These are phyloP conservation scores for Centrocercus urophasianus DNA, from an alignment of 2,113 vertebrate species.

Conservation along the genomic window DNA sequence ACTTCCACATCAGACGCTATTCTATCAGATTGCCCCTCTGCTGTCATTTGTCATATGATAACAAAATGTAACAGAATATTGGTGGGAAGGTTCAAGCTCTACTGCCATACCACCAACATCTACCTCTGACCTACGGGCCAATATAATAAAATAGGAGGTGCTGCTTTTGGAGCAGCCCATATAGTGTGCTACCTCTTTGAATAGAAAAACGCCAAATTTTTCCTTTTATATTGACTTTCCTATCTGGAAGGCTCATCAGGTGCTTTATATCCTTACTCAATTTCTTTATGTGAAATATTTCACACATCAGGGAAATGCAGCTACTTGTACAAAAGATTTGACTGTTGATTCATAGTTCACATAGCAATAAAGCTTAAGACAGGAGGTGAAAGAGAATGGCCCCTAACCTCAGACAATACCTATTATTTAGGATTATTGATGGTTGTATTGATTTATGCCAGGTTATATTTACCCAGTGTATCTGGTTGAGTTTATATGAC, in stretches of 20 bases:
- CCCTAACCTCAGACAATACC: background rate
- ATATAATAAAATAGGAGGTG: too few relatives aligned
- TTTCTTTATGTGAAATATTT: background rate
- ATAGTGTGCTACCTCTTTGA: background rate
- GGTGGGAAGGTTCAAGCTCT: too few relatives aligned
- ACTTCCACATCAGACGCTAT: too few relatives aligned
- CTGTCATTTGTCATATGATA: too few relatives aligned
- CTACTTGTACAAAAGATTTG: background rate
- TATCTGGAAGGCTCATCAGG: conserved; percentile 23
- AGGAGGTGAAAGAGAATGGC: background rate
- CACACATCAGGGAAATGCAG: background rate
- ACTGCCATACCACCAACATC: too few relatives aligned
- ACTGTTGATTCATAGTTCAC: background rate
- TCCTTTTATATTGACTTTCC: conserved; percentile 27
- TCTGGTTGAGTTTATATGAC: background rate
- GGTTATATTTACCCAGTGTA: background rate
- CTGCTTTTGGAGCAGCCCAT: background rate
- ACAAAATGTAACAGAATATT: too few relatives aligned
- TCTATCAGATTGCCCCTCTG: too few relatives aligned
- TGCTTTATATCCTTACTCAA: conserved; percentile 34
- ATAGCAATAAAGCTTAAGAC: background rate
- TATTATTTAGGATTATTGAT: background rate
- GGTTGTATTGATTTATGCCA: background rate
- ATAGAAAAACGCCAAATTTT: background rate
- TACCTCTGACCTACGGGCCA: too few relatives aligned